Evolutionary conservation across 2,888 invertebrate genomes (phyloP).

Genomic region (Aleiodes testaceus): DNA sequence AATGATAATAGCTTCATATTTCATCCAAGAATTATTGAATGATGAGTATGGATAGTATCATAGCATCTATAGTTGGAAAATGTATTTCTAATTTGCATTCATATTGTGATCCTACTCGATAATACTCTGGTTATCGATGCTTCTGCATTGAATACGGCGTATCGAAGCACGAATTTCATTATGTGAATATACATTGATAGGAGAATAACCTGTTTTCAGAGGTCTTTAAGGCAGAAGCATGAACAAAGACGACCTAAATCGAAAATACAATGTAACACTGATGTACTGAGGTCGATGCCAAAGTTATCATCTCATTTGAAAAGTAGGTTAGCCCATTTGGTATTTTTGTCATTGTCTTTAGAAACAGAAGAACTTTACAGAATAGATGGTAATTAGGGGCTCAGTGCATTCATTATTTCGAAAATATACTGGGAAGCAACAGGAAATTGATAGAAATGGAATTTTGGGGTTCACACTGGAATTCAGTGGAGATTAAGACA

Average conservation of each 20-base stretch:
- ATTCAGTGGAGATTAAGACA: conserved; percentile 44
- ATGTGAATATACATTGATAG: conserved; percentile 15
- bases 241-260: conserved; percentile 41
- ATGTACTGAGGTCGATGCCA: conserved; percentile 24
- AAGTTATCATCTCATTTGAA: conserved; percentile 39
- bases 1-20: no score
- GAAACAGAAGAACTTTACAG: not conserved
- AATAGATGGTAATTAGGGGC: no score
- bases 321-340: conserved; percentile 37
- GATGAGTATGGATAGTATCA: not conserved
- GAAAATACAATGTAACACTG: conserved; percentile 36
- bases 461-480: conserved; percentile 21
- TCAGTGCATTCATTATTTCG: no score
- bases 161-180: conserved; percentile 27
- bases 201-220: conserved; percentile 15
- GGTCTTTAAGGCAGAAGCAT: conserved; percentile 10
- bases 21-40: not conserved
- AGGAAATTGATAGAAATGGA: not conserved
- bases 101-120: conserved; percentile 10
- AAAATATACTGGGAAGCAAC: not conserved
- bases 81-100: conserved; percentile 19
- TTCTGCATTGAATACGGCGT: not conserved
- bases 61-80: not conserved
- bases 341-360: not conserved
- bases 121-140: conserved; percentile 3